These are phyloP conservation scores for Antechinus flavipes DNA, from an alignment of 2,113 vertebrate genomes.

Conservation along the genomic window DNA sequence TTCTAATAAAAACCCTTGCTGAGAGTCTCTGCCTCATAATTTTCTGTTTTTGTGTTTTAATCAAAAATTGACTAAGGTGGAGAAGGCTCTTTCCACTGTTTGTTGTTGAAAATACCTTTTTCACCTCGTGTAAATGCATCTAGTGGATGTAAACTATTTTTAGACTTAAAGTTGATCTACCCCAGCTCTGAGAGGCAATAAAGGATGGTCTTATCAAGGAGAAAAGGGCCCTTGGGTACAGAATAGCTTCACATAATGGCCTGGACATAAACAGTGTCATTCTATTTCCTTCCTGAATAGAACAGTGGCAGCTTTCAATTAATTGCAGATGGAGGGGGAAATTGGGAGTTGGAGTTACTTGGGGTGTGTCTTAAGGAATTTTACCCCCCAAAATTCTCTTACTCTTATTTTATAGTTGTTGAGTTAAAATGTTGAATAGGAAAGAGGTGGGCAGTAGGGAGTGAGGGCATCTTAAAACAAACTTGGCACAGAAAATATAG, in stretches of 20 bases:
- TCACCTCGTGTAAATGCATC: conserved; percentile 29
- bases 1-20: not conserved
- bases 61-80: not conserved
- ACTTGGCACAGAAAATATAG: not conserved
- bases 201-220: conserved; percentile 56
- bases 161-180: conserved; percentile 36
- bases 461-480: not conserved
- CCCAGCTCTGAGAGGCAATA: conserved; percentile 51
- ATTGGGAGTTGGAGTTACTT: not conserved
- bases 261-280: conserved; percentile 26
- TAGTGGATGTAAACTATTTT: conserved; percentile 60
- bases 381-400: not conserved
- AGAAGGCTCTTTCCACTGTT: not conserved
- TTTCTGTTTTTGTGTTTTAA: not conserved
- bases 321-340: not conserved
- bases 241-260: conserved; percentile 50
- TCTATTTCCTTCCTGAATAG: conserved; percentile 51
- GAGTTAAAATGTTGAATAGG: not conserved
- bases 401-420: not conserved
- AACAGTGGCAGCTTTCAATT: conserved; percentile 52
- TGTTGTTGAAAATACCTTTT: not conserved
- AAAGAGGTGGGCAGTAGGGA: not conserved
- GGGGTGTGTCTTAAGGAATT: conserved; percentile 29
- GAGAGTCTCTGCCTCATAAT: not conserved
- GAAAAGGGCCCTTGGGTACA: conserved; percentile 42